These are phyloP conservation scores for Acyrthosiphon pisum DNA, from an alignment of 1,140 invertebrate species.

Conservation along the genomic window DNA sequence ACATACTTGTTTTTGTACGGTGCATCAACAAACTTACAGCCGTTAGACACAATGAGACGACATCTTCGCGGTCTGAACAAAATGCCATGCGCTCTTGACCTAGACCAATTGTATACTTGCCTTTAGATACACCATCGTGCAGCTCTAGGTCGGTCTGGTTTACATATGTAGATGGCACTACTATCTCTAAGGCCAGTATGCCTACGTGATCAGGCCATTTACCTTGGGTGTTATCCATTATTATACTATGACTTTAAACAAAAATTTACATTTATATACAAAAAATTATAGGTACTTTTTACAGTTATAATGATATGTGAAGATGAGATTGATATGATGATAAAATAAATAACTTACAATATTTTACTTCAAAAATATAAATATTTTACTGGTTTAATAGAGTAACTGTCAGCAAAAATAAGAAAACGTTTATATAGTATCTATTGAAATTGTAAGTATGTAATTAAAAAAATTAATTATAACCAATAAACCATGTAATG, in stretches of 20 bases:
- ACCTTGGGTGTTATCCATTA: neutral
- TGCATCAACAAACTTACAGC: slow-evolving; percentile 83
- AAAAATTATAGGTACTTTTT: neutral
- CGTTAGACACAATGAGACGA: slow-evolving; percentile 93
- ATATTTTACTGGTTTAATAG: neutral
- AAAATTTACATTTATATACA: neutral
- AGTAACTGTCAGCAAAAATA: neutral
- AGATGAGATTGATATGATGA: neutral
- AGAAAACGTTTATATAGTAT: neutral
- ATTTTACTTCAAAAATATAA: neutral
- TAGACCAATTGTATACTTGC: slow-evolving; percentile 97
- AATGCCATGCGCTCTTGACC: slow-evolving; percentile 96
- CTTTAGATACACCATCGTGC: slow-evolving; percentile 82
- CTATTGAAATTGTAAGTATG: neutral
- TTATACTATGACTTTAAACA: neutral
- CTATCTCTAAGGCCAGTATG: slow-evolving; percentile 89
- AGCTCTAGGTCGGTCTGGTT: slow-evolving; percentile 89
- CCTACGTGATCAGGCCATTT: slow-evolving; percentile 88
- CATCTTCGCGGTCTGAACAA: slow-evolving; percentile 95
- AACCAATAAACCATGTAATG: neutral
- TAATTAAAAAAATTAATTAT: neutral
- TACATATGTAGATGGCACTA: slow-evolving; percentile 92
- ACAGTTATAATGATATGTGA: neutral
- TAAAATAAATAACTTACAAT: neutral
- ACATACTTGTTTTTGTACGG: slow-evolving; percentile 67